Evolutionary conservation across 2,113 vertebrate species (phyloP), one percentile per base, ranked within the genome.

Genomic region (Pterophyllum scalare): DNA sequence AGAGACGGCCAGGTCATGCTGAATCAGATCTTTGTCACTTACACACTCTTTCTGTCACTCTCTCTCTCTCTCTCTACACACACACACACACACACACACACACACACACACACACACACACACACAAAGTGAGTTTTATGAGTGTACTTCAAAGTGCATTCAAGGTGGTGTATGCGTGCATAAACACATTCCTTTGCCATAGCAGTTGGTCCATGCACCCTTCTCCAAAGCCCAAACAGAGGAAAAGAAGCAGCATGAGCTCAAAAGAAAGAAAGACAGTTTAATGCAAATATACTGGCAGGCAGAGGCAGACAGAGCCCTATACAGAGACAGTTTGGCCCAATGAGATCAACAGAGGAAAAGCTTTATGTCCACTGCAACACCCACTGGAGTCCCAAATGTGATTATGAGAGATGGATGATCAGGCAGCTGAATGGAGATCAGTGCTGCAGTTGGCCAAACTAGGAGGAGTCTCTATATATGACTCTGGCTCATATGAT

Each of bases 161-260:
- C 54, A 89, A 90, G 91, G 92, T 92, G 86, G 85, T 91, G 91
- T 90, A 72, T 91, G 89, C 76, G 86, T 94, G 92, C 92, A 35
- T 70, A 77, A 87, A 89, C 81, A 94, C 93, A 93, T 95, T 95
- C 94, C 84, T 93, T 92, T 92, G 94, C 91, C 92, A 92, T 90
- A 80, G 93, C 85, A 86, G 87, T 83, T 64, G 86, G 82, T 94
- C 94, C 94, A 95, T 92, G 91, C 93, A 92, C 78, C 88, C 80
- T 78, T 75, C 82, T 88, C 85, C 65, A 75, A 83, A 83, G 65
- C 91, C 82, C 84, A 91, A 94, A 93, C 92, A 90, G 91, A 95
- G 88, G 91, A 94, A 91, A 94, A 94, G 88, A 93, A 95, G 94
- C 93, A 92, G 94, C 93, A 93, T 93, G 91, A 94, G 94, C 92